Evolutionary conservation across 2,888 invertebrate species (phyloP).

Genomic region (Tryphoninae sp.): DNA sequence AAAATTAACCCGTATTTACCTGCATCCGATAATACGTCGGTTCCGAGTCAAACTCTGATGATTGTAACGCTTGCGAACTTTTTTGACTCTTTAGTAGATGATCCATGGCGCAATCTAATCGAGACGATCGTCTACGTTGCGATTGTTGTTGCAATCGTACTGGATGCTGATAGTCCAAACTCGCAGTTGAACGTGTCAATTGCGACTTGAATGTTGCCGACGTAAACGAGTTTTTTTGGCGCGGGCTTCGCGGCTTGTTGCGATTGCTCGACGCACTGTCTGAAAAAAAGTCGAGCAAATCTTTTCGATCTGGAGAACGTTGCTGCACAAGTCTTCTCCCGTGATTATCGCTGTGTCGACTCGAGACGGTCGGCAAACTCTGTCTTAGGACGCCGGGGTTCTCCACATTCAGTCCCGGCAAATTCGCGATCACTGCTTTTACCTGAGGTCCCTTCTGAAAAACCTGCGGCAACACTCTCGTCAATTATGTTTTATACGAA

Average conservation of each 20-base stretch:
- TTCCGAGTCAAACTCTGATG: constrained; percentile 91
- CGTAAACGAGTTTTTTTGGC: constrained; percentile 38
- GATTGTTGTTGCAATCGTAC: constrained; percentile 68
- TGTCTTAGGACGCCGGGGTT: constrained; percentile 75
- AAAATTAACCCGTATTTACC: constrained; percentile 68
- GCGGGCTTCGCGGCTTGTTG: constrained; percentile 82
- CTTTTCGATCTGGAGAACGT: constrained; percentile 78
- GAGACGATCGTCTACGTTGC: constrained; percentile 71
- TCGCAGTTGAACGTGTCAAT: constrained; percentile 76
- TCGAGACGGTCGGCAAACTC: constrained; percentile 74
- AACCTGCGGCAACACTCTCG: constrained; percentile 79
- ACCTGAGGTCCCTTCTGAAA: constrained; percentile 92
- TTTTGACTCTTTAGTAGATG: constrained; percentile 73
- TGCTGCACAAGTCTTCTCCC: constrained; percentile 68
- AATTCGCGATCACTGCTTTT: constrained; percentile 87
- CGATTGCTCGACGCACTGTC: constrained; percentile 83
- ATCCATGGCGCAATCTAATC: constrained; percentile 74
- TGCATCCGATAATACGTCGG: constrained; percentile 83
- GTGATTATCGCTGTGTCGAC: constrained; percentile 70
- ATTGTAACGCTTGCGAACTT: constrained; percentile 80
- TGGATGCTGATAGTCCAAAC: constrained; percentile 73
- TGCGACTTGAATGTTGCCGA: constrained; percentile 64
- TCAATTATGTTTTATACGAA: neutral
- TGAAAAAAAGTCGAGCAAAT: constrained; percentile 81
- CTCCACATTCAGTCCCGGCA: constrained; percentile 83